Conservation (phyloP, 2,888 invertebrate species). For the Parascotia fuliginaria region DNA sequence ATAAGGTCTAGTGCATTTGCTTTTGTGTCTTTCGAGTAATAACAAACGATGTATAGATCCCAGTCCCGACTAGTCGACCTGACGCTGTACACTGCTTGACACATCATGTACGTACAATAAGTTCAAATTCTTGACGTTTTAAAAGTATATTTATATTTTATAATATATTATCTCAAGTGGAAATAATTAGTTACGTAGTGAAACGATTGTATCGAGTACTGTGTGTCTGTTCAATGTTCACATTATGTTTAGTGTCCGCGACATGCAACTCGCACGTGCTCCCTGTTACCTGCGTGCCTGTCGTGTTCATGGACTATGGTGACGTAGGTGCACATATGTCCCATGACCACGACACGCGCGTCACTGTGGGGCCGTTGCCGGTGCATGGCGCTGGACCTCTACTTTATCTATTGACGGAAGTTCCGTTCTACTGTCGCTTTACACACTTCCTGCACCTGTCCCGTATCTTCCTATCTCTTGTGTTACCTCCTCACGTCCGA, state of each 20-base stretch:
- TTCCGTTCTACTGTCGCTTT: constrained; percentile 24
- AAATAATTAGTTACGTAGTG: constrained; percentile 68
- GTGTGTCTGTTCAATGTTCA: constrained; percentile 56
- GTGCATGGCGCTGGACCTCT: not conserved
- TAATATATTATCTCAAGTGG: constrained; percentile 69
- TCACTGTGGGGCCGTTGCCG: not conserved
- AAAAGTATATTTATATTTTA: constrained; percentile 74
- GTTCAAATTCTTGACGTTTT: constrained; percentile 79
- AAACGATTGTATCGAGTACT: constrained; percentile 63
- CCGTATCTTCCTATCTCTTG: constrained; percentile 19
- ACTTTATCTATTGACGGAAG: constrained; percentile 7
- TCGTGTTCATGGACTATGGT: no score
- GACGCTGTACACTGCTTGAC: constrained; percentile 80
- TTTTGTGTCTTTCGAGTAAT: constrained; percentile 71
- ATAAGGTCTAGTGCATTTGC: constrained; percentile 81
- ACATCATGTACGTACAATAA: constrained; percentile 71
- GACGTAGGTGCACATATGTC: no score
- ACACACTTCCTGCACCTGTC: constrained; percentile 4
- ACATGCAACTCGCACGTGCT: not conserved
- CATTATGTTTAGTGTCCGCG: constrained; percentile 27
- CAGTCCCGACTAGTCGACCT: constrained; percentile 51
- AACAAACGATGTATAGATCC: constrained; percentile 60
- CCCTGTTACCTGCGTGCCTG: no score
- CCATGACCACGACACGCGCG: not conserved
- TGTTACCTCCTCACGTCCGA: constrained; percentile 42